Base-by-base conservation (phyloP, 2,888 invertebrate genomes). In the Acholoe squamosa region DNA sequence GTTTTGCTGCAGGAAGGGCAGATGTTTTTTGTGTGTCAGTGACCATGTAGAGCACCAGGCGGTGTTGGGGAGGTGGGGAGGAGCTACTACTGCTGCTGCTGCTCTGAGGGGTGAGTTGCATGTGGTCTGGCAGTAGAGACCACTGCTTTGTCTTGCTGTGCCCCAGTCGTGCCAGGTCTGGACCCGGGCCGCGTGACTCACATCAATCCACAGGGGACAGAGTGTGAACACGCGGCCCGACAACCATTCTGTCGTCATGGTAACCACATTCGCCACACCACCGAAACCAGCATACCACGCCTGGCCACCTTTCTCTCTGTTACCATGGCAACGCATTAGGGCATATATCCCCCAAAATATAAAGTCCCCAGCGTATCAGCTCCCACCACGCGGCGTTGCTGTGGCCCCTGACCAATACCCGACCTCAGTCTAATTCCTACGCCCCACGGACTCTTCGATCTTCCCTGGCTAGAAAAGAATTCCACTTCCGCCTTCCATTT, bases 221-320 rank as follows among this genome's bases (percentile, higher is more conserved):
- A 54, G 52, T 25, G 86, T 28, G 56, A 56, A 86, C 52, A 52
- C 86, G 56, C 22, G 54, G 54, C 43, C 86, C 19, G 54, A 52
- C 86, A 52, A 86, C 25, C 25, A 1, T 54, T n/a, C 16, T 22
- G 86, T 86, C 52, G 86, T 51, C 86, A 86, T 86, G 86, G 86
- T 54, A 86, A 86, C 86, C 86, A 86, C 86, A 84, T 34, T 43
- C 14, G 80, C n/a, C 71, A n/a, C 33, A 28, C 52, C 86, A 86
- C 52, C 19, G 86, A 86, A 54, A 86, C 86, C 80, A 76, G 28
- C 25, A 43, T 25, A 16, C 71, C 33, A 80, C 33, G 19, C 33
- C 5, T 19, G 80, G 80, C 12, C 76, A 43, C 43, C 25, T 22
- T 19, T n/a, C 71, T 33, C 22, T 16, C 34, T 22, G 80, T 33